These are phyloP conservation scores for Macroramphosus scolopax DNA, from an alignment of 2,797 vertebrate genomes.

Conservation along the genomic window DNA sequence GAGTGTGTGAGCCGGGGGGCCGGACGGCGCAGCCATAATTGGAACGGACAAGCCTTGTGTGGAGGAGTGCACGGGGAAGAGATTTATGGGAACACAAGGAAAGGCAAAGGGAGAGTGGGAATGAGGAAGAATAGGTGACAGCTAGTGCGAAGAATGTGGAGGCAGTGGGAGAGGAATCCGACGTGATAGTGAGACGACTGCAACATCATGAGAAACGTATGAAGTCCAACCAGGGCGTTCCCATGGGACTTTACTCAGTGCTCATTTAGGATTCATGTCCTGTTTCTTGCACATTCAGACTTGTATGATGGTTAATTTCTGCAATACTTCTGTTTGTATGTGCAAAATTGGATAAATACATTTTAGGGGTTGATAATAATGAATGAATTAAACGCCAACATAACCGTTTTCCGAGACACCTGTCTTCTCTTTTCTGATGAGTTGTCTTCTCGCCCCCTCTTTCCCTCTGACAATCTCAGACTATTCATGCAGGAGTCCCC, in stretches of 20 bases:
- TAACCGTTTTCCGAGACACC: conserved; percentile 52
- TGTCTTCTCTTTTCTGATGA: conserved; percentile 63
- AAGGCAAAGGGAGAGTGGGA: conserved; percentile 54
- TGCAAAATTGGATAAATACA: neutral
- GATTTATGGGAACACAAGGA: conserved; percentile 73
- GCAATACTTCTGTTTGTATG: neutral
- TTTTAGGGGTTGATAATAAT: neutral
- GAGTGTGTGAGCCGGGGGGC: conserved; percentile 59
- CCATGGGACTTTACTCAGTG: conserved; percentile 25
- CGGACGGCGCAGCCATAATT: conserved; percentile 64
- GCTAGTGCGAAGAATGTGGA: conserved; percentile 55
- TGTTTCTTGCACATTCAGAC: conserved; percentile 3
- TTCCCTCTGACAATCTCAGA: conserved; percentile 52
- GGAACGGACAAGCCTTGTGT: conserved; percentile 79
- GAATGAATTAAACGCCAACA: neutral
- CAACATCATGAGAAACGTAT: conserved; percentile 49
- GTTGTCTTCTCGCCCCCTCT: conserved; percentile 57
- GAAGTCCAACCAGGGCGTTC: conserved; percentile 29
- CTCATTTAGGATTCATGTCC: conserved; percentile 8
- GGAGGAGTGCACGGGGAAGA: conserved; percentile 58
- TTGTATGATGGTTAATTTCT: neutral
- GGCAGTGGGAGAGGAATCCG: conserved; percentile 59
- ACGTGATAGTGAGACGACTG: conserved; percentile 31
- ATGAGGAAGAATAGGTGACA: conserved; percentile 64
- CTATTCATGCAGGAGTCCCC: conserved; percentile 66